These are phyloP conservation scores for Nesoenas mayeri DNA, from an alignment of 2,113 vertebrate genomes.

Conservation along the genomic window DNA sequence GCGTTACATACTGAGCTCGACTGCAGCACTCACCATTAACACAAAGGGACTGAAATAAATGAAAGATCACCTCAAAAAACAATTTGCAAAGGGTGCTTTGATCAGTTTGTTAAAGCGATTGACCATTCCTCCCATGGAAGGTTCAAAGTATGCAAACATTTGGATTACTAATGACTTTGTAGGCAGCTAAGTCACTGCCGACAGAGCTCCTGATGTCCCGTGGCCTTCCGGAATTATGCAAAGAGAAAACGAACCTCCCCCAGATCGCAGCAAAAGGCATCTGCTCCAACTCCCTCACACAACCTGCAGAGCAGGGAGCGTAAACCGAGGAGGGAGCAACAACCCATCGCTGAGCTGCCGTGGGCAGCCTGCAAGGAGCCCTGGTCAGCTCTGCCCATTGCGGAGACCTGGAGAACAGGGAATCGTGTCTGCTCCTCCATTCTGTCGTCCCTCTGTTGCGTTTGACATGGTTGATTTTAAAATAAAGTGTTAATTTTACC, in stretches of 20 bases:
- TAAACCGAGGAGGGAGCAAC: not conserved
- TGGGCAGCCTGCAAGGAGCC: not conserved
- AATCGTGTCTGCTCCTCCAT: not conserved
- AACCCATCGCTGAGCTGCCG: not conserved
- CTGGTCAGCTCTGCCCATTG: not conserved
- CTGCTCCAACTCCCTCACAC: not conserved
- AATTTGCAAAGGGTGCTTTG: not conserved
- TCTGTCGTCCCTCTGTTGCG: not conserved
- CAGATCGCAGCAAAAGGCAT: not conserved
- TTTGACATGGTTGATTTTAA: not conserved
- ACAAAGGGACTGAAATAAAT: not conserved
- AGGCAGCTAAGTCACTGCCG: not conserved
- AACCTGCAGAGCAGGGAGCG: not conserved
- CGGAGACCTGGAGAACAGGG: not conserved
- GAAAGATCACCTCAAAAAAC: not conserved
- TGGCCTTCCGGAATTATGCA: conserved; percentile 8
- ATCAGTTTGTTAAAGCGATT: not conserved
- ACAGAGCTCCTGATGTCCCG: not conserved
- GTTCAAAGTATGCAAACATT: conserved; percentile 5
- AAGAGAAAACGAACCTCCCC: not conserved
- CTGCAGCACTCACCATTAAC: not conserved
- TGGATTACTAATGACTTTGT: not conserved
- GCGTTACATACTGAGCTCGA: not conserved
- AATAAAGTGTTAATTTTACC: not conserved
- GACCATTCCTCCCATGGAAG: not conserved